Conservation (phyloP, 2,888 invertebrate species). For the Hipparchia semele region DNA sequence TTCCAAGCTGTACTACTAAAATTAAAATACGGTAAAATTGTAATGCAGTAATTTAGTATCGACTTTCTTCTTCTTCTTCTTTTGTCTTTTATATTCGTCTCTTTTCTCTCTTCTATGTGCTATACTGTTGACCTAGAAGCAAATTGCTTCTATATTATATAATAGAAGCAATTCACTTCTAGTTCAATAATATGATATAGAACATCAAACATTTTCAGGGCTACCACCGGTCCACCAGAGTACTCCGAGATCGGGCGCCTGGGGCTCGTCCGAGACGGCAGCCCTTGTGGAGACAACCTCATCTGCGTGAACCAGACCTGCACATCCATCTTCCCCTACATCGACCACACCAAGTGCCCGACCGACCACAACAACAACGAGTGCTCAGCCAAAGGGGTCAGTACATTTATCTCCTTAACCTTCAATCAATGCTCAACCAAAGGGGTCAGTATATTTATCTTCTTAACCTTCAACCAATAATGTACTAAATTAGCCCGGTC, state of each 20-base stretch:
- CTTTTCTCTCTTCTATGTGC: too few relatives aligned
- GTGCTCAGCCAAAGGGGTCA: constrained; percentile 98
- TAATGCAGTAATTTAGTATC: too few relatives aligned
- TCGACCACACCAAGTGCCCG: constrained; percentile 95
- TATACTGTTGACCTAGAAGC: too few relatives aligned
- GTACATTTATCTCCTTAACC: constrained; percentile 58
- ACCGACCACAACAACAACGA: constrained; percentile 93
- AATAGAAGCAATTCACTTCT: too few relatives aligned
- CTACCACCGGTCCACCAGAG: constrained; percentile 87
- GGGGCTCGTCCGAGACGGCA: constrained; percentile 96
- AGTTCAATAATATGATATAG: not conserved
- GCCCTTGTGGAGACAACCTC: constrained; percentile 95
- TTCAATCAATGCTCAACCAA: constrained; percentile 94
- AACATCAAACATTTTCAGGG: constrained; percentile 75
- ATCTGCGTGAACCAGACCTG: constrained; percentile 98
- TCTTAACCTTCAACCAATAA: constrained; percentile 83
- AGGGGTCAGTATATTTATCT: constrained; percentile 89
- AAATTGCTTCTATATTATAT: too few relatives aligned
- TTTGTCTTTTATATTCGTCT: too few relatives aligned
- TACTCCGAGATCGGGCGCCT: constrained; percentile 88
- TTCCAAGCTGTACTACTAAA: too few relatives aligned
- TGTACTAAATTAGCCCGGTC: too few relatives aligned
- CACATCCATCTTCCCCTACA: constrained; percentile 91
- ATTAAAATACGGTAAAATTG: too few relatives aligned
- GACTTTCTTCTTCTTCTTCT: too few relatives aligned